Base-by-base conservation (phyloP, 2,113 vertebrate genomes). In the Anguilla japonica region DNA sequence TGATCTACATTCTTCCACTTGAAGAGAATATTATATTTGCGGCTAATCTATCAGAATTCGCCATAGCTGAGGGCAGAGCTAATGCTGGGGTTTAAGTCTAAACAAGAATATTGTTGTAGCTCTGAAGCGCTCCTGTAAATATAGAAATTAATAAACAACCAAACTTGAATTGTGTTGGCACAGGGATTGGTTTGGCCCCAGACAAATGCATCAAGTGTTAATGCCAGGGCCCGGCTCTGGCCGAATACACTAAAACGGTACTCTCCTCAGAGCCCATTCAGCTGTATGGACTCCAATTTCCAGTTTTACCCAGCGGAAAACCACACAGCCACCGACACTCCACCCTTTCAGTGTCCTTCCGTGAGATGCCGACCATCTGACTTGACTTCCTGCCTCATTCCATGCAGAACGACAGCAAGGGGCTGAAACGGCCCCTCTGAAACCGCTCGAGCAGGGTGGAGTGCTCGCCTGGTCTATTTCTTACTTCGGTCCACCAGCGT, bases 391-490 rank as follows among this genome's bases (percentile, higher is more conserved):
- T 95, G 83, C 81, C 95, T 5, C 90, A 34, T 26, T 87, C 0
- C 56, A 88, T 85, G 82, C 0, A 94, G 96, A 0, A 93, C 93
- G 87, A 95, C 88, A 90, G 97, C 91, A 96, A 97, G 89, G 95
- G 96, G 84, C 97, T 89, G 95, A 92, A 0, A 0, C 6, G 60
- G 90, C 86, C 53, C 92, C 97, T 50, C 91, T 0, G 89, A 0
- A 96, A 92, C 63, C 91, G 83, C 11, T 88, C 97, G 56, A 96
- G 96, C 81, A 93, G 90, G 81, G 84, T 91, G 0, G 96, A 97
- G 86, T 97, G 96, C 85, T 96, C 96, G 84, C 96, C 96, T 16
- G 97, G 97, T 92, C 97, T 96, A 96, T 94, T 67, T 67, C 93
- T 87, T 92, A 96, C 34, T 11, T 80, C 15, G 41, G 79, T 41